Conservation (phyloP, 2,888 invertebrate species). For the Aricia artaxerxes region DNA sequence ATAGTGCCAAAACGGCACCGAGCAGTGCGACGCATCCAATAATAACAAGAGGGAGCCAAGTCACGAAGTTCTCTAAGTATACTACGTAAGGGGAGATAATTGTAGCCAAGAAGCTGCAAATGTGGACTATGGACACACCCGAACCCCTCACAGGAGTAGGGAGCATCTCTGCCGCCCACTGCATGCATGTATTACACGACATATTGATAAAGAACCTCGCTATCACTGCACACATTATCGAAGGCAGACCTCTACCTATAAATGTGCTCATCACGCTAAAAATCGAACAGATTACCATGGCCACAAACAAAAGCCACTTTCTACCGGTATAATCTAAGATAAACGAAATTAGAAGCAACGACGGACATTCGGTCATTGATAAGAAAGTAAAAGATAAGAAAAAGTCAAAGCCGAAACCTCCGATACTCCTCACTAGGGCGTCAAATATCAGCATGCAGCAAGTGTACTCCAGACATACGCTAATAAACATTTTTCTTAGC, state of each 20-base stretch:
- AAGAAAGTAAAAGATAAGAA: slow-evolving; percentile 63
- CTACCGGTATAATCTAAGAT: slow-evolving; percentile 59
- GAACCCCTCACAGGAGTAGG: slow-evolving; percentile 62
- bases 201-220: slow-evolving; percentile 62
- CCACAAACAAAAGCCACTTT: slow-evolving; percentile 51
- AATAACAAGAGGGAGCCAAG: slow-evolving; percentile 60
- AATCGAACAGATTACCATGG: slow-evolving; percentile 47
- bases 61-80: slow-evolving; percentile 52
- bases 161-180: slow-evolving; percentile 64
- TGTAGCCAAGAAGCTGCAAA: slow-evolving; percentile 51
- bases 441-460: slow-evolving; percentile 58
- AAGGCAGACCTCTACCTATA: slow-evolving; percentile 51
- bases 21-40: slow-evolving; percentile 49
- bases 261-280: slow-evolving; percentile 56
- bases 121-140: slow-evolving; percentile 58
- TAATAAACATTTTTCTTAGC: slow-evolving; percentile 54
- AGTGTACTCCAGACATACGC: slow-evolving; percentile 55
- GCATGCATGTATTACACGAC: slow-evolving; percentile 52
- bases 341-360: slow-evolving; percentile 56
- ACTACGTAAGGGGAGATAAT: slow-evolving; percentile 65
- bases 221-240: slow-evolving; percentile 59
- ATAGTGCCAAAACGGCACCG: slow-evolving; percentile 50
- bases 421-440: slow-evolving; percentile 57
- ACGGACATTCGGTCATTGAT: slow-evolving; percentile 64
- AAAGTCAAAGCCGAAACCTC: slow-evolving; percentile 57